Conservation (phyloP, 2,113 vertebrate genomes). For the Prionailurus viverrinus region DNA sequence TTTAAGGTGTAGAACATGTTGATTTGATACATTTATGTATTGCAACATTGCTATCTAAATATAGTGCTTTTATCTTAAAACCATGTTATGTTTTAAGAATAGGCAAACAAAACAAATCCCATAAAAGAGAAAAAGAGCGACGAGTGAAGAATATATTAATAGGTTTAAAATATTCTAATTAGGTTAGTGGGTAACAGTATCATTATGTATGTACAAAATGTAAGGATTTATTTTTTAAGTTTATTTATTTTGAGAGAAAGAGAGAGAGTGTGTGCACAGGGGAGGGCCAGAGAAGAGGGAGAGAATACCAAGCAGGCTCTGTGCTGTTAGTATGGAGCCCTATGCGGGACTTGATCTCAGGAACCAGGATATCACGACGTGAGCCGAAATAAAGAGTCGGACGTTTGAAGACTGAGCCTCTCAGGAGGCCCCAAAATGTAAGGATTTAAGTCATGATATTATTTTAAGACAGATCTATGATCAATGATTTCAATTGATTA, state of each 20-base stretch:
- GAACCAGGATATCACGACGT: too few species aligned
- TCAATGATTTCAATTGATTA: slow-evolving; percentile 2
- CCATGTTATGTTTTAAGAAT: not conserved
- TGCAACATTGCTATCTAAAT: not conserved
- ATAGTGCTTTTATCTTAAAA: slow-evolving; percentile 6
- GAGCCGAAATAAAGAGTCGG: too few species aligned
- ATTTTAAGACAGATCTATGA: not conserved
- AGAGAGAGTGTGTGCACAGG: too few species aligned
- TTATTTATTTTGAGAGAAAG: too few species aligned
- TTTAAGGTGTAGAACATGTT: not conserved
- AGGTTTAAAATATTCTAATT: slow-evolving; percentile 45
- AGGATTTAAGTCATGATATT: not conserved
- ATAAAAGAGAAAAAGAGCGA: slow-evolving; percentile 2
- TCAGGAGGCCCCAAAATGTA: not conserved
- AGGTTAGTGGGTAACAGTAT: not conserved
- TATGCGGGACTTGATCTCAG: too few species aligned
- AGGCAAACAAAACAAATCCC: slow-evolving; percentile 33
- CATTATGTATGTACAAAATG: not conserved
- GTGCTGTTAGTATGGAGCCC: too few species aligned
- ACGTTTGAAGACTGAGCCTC: too few species aligned
- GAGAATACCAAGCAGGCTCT: too few species aligned
- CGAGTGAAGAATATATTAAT: not conserved
- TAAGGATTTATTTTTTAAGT: not conserved
- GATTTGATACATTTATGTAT: not conserved
- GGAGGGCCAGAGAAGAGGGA: too few species aligned